Conservation (phyloP, 2,888 invertebrate species). For the Abrostola triplasia region DNA sequence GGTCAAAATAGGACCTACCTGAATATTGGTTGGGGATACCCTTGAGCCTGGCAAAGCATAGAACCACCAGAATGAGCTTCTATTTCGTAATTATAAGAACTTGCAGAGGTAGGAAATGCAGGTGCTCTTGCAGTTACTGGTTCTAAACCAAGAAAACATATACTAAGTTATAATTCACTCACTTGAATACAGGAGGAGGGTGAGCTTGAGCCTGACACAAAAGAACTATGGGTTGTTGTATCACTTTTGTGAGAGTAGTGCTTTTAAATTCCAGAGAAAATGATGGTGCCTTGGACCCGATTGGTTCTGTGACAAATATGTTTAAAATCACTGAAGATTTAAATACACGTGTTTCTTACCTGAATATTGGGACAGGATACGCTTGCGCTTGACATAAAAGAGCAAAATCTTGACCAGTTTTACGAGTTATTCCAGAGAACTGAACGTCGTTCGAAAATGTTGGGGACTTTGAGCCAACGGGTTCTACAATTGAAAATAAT, state of each 20-base stretch:
- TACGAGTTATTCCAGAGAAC: slow-evolving; percentile 91
- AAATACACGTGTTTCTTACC: slow-evolving; percentile 69
- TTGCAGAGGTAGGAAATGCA: slow-evolving; percentile 85
- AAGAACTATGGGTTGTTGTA: slow-evolving; percentile 87
- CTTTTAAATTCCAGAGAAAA: slow-evolving; percentile 88
- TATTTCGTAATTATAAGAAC: slow-evolving; percentile 84
- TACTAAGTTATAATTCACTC: slow-evolving; percentile 70
- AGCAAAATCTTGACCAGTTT: slow-evolving; percentile 89
- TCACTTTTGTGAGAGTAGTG: slow-evolving; percentile 87
- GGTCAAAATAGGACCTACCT: slow-evolving; percentile 85
- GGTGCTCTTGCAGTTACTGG: slow-evolving; percentile 85
- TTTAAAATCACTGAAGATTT: slow-evolving; percentile 35
- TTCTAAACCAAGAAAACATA: slow-evolving; percentile 75
- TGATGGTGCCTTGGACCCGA: slow-evolving; percentile 89
- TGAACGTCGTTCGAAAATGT: slow-evolving; percentile 91
- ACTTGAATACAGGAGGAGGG: slow-evolving; percentile 91
- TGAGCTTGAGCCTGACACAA: slow-evolving; percentile 91
- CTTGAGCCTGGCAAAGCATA: slow-evolving; percentile 88
- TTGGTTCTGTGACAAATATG: slow-evolving; percentile 85
- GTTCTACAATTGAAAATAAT: slow-evolving; percentile 86
- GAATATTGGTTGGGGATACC: slow-evolving; percentile 90
- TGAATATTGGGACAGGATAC: slow-evolving; percentile 90
- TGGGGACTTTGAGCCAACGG: slow-evolving; percentile 92
- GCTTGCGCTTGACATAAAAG: slow-evolving; percentile 93
- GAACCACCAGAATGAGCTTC: slow-evolving; percentile 78